Base-by-base conservation (phyloP, 2,888 invertebrate species). In the Lochmaea crataegi region DNA sequence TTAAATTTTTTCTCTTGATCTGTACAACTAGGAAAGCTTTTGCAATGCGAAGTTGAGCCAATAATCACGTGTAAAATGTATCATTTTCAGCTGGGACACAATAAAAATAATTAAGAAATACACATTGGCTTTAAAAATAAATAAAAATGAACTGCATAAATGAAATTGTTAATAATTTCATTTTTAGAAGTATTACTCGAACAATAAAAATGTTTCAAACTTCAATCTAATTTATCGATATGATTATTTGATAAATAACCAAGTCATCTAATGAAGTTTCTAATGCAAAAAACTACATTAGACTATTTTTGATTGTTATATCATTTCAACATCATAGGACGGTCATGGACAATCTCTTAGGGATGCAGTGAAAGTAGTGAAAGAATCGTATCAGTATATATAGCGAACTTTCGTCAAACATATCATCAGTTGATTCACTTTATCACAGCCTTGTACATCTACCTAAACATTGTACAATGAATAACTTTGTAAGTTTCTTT, bases 401-500 rank as follows among this genome's bases (percentile, higher is more conserved):
- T 79, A 78, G 74, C 68, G 60, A 65, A 74, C 77, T 78, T 74
- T 76, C 77, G 77, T 75, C 68, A 78, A 80, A 75, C 77, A 76
- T 79, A 77, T 75, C 79, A 83, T 83, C 83, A 83, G 83, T 82
- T 79, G 77, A 77, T 78, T 78, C 78, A 77, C 78, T 78, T 76
- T 77, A 77, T 79, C 72, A 73, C 76, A 63, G 61, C 42, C 16
- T 63, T 42, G 41, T 41, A 63, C 61, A 63, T 41, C 61, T 42
- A 41, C 38, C 61, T 18, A 38, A 63, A 78, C 77, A 73, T 74
- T 74, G 76, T 78, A 80, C 81, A 80, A 86, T 86, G 86, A 85
- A 85, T 80, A 80, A 80, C 58, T 84, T 84, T 75, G 85, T 85
- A 85, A 86, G 86, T 85, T 72, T 74, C 67, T 74, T 68, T 73